A percentile compares a stretch with the other conserved stretches of the same genome.
Conservation (phyloP, 2,888 invertebrate species). For the Resseliella maxima region DNA sequence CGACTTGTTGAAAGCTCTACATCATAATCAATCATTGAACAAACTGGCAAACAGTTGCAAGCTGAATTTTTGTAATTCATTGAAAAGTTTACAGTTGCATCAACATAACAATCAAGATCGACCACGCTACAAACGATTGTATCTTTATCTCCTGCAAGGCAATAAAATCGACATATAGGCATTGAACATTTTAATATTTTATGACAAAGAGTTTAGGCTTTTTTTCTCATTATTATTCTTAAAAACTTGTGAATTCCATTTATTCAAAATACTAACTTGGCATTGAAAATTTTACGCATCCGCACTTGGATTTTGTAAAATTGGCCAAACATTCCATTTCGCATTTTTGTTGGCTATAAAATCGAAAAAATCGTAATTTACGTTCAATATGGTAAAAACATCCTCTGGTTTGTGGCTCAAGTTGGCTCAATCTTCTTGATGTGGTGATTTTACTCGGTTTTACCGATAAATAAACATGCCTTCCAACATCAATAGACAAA, state of each 20-base stretch:
- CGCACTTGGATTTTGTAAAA: conserved; percentile 73
- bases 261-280: conserved; percentile 66
- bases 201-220: conserved; percentile 26
- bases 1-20: too few relatives aligned
- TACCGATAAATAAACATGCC: conserved; percentile 74
- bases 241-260: background rate
- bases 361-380: conserved; percentile 73
- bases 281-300: conserved; percentile 79
- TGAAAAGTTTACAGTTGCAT: conserved; percentile 65
- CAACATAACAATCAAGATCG: conserved; percentile 64
- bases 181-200: background rate
- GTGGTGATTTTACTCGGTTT: conserved; percentile 78
- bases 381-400: conserved; percentile 78
- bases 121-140: conserved; percentile 67
- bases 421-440: conserved; percentile 70
- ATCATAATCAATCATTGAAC: conserved; percentile 68
- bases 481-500: conserved; percentile 72
- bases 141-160: conserved; percentile 62
- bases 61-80: conserved; percentile 60
- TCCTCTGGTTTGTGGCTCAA: conserved; percentile 73
- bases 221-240: background rate
- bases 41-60: background rate
- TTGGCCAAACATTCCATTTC: conserved; percentile 79
- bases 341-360: conserved; percentile 80
- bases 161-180: background rate